Evolutionary conservation across 2,113 vertebrate species (phyloP), one percentile per base, ranked within the genome.

Genomic region (Caracal caracal): DNA sequence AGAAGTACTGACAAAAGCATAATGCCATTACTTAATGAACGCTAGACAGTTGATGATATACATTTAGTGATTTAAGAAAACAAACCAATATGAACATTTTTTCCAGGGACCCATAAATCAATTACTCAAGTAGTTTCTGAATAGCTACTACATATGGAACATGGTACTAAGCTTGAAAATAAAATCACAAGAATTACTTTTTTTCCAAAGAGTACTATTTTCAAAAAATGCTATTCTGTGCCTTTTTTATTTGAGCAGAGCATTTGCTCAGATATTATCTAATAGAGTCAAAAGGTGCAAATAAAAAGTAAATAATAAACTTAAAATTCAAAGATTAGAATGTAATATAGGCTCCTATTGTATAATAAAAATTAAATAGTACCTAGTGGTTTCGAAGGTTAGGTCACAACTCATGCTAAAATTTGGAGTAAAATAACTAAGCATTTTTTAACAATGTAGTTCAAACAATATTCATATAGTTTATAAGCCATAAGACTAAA

Each of bases 1-100:
- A 92, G 19, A 91, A 12, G 5, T 89, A 96, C 9, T 95, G 93
- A 92, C 53, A 96, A 97, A 97, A 70, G 40, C 49, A 97, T 93
- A 82, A 85, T 68, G 40, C 87, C 26, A 79, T 86, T 90, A 92
- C 26, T 93, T 80, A 94, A 87, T 89, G 86, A 97, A 83, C 0
- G 5, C 37, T 61, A 84, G 35, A 87, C 26, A 93, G 24, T 76
- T 43, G 40, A 92, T 80, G 10, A 90, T 59, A 87, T 19, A 95
- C 82, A 88, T 47, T 96, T 90, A 96, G 61, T 79, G 22, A 89
- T 94, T 95, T 56, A 3, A 81, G 73, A 96, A 63, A 70, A 3
- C 37, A 95, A 97, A 80, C 35, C 84, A 93, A 75, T 82, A 88
- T 3, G 19, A 94, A 85, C 11, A 63, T 84, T 35, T 90, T 49